Evolutionary conservation across 2,797 vertebrate genomes (phyloP), one percentile per base, ranked within the genome.

Genomic region (Sebastes paucispinis): DNA sequence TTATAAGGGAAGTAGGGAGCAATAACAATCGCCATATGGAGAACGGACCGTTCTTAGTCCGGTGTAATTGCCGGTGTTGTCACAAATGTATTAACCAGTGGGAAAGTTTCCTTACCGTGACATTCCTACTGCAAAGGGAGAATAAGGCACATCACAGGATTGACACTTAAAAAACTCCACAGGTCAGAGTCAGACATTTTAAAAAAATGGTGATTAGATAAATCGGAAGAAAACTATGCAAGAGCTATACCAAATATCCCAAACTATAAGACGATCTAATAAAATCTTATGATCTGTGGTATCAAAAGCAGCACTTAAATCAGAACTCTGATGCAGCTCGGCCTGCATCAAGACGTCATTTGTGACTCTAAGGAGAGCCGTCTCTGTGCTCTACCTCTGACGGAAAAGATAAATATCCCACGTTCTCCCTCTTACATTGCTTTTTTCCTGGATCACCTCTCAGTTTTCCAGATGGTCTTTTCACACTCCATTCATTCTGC

Each of bases 401-500:
- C 32, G 29, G 58, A 84, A 72, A 76, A 72, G 52, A 85, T 63
- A 69, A 80, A 76, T 77, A 59, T 57, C 43, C 12, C 29, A 34
- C 32, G 1, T 71, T 78, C 31, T 73, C 62, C 8, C 52, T 77
- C 7, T 77, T 27, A 63, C 57, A 52, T 69, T 77, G 9, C 62
- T 34, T 62, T 57, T 64, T 50, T 73, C 60, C 72, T 85, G 86
- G 84, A 89, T 85, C 80, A 82, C 73, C 39, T 77, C 69, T 79
- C 75, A 75, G 78, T 93, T 91, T 92, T 89, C 89, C 91, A 91
- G 90, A 92, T 91, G 87, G 55, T 83, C 73, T 81, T 88, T 88
- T 88, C 77, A 85, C 86, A 86, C 88, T 84, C 83, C 60, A 80
- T 87, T 82, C 80, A 83, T 83, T 85, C 20, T 66, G 67, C 71